These are phyloP conservation scores for Tapirus terrestris DNA, from an alignment of 2,113 vertebrate genomes.

Conservation along the genomic window DNA sequence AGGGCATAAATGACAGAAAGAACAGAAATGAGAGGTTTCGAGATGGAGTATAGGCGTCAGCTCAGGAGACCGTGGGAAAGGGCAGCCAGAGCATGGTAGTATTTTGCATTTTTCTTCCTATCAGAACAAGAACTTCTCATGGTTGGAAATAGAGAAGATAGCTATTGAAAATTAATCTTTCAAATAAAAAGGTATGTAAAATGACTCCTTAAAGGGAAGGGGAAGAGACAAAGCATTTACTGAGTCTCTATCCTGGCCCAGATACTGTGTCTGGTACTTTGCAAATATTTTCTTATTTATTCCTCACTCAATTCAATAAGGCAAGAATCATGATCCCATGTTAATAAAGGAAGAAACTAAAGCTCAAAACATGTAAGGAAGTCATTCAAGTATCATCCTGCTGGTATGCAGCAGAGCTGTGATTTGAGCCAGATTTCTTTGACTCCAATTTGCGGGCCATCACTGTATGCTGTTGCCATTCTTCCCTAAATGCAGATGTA, in stretches of 20 bases:
- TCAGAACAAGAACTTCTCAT: slow-evolving; percentile 58
- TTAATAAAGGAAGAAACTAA: not conserved
- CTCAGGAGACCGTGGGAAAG: slow-evolving; percentile 75
- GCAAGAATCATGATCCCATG: not conserved
- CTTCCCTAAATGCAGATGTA: not conserved
- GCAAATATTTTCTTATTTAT: not conserved
- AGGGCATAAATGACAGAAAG: slow-evolving; percentile 81
- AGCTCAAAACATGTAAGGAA: not conserved
- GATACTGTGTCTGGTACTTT: not conserved
- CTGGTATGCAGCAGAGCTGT: not conserved
- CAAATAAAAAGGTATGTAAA: not conserved
- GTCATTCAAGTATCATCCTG: not conserved
- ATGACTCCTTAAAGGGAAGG: slow-evolving; percentile 22
- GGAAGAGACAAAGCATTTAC: not conserved
- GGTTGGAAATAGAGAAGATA: slow-evolving; percentile 61
- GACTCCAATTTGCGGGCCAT: not conserved
- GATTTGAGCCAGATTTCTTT: not conserved
- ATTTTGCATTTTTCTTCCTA: slow-evolving; percentile 64
- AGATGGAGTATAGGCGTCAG: slow-evolving; percentile 37
- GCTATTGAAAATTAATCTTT: slow-evolving; percentile 31
- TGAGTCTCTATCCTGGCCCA: not conserved
- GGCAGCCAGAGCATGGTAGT: slow-evolving; percentile 3
- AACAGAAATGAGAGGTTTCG: slow-evolving; percentile 63
- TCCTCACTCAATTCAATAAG: not conserved
- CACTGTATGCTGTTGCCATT: not conserved